Conservation (phyloP, 2,113 vertebrate species). For the Pantherophis guttatus region DNA sequence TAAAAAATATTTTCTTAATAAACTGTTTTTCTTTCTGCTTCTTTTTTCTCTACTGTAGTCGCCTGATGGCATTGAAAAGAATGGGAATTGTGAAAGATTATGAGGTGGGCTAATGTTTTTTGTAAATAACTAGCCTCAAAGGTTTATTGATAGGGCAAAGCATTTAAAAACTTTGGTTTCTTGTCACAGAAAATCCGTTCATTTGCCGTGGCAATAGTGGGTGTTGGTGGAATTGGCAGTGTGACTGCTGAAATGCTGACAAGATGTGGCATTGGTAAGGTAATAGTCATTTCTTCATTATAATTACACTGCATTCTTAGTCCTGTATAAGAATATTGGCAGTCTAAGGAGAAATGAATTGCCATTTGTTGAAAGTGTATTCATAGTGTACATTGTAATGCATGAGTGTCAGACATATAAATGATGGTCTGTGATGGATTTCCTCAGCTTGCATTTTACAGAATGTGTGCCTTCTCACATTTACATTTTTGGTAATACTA, state of each 20-base stretch:
- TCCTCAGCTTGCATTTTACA: not conserved
- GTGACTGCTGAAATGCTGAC: constrained; percentile 99
- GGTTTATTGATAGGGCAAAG: not conserved
- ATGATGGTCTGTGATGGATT: not conserved
- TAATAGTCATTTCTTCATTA: constrained; percentile 76
- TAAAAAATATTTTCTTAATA: not conserved
- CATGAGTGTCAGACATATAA: not conserved
- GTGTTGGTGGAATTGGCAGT: constrained; percentile 94
- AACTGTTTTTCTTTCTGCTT: not conserved
- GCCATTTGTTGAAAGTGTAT: not conserved
- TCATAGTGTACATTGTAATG: not conserved
- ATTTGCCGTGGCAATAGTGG: constrained; percentile 88
- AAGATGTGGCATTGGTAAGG: constrained; percentile 99
- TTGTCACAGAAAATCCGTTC: constrained; percentile 88
- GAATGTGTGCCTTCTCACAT: not conserved
- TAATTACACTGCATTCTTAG: not conserved
- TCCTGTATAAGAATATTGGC: not conserved
- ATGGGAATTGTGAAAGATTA: constrained; percentile 98
- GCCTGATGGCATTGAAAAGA: constrained; percentile 95
- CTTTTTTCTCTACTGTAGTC: constrained; percentile 68
- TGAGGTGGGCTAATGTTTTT: constrained; percentile 76
- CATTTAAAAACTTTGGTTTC: not conserved
- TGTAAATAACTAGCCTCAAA: constrained; percentile 21
- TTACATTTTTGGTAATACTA: not conserved
- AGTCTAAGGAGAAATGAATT: not conserved